Base-by-base conservation (phyloP, 2,113 vertebrate species). In the Stigmatopora nigra region DNA sequence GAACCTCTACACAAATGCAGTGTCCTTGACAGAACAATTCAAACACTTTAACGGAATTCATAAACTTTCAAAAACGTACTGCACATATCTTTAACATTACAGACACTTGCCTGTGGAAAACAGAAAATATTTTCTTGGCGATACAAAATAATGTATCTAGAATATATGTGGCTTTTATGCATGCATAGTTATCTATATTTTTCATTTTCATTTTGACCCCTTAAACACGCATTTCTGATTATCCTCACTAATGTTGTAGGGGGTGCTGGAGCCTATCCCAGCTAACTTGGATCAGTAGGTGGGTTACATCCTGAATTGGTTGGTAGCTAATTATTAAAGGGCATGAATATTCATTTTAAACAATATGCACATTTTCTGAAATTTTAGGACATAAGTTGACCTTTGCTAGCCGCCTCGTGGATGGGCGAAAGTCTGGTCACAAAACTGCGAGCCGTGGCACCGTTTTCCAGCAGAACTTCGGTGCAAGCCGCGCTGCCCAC, bases 331-430 rank as follows among this genome's bases (percentile, higher is more conserved):
- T 41, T 5, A 1, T 41, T 5, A 10, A 4, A 41, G 38, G 1
- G 38, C 38, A 41, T 41, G 9, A 2, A 7, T 41, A 41, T 41
- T 8, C 38, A 41, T 20, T 51, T 51, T 51, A 19, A 17, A 4
- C 51, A 1, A 52, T 20, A 52, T 52, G 10, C 49, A 52, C 12
- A 9, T 52, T 20, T 52, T 52, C 5, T 9, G 10, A 22, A 52
- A 20, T 10, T 22, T 4, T 49, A n/a, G 5, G 48, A n/a, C 48
- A 16, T 49, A 3, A 22, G 8, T 41, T 44, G 58, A 97, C 96
- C 96, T 93, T 90, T 97, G 71, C 93, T 93, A 67, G 93, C 90
- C 2, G 96, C 93, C 83, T 95, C 94, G 0, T 98, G 96, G 41
- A 88, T 91, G 0, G 96, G 92, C 48, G 95, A 98, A 0, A 93